phyloP scores from a whole-genome alignment of 1,140 invertebrate genomes.

The Spodoptera litura region DNA sequence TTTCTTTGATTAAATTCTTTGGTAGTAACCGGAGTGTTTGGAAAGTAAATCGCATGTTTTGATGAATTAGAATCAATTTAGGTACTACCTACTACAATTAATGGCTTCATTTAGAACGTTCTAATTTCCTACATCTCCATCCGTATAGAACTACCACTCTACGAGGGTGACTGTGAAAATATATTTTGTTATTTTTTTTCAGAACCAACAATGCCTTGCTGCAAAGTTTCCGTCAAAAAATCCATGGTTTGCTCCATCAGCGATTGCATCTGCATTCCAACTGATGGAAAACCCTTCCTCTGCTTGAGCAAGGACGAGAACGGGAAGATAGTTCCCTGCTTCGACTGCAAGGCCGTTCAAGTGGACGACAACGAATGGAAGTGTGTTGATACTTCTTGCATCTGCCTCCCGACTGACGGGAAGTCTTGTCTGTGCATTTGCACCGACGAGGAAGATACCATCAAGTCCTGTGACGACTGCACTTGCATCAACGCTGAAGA shows the following conservation, averaged over 20 bases:
- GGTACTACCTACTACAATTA: too few relatives aligned
- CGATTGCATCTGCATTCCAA: constrained; percentile 40
- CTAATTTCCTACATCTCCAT: too few relatives aligned
- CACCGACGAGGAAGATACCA: constrained; percentile 5
- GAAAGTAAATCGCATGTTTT: too few relatives aligned
- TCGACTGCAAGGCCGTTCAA: constrained; percentile 30
- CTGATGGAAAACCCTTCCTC: constrained; percentile 13
- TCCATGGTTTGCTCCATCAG: constrained; percentile 48
- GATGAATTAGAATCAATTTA: too few relatives aligned
- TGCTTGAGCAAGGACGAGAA: constrained; percentile 24
- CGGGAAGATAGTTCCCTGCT: constrained; percentile 16
- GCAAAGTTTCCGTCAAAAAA: constrained; percentile 54
- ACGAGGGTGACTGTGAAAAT: too few relatives aligned
- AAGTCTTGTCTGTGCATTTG: constrained; percentile 29
- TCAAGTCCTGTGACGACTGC: constrained; percentile 28
- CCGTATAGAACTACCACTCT: too few relatives aligned
- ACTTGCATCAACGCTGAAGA: constrained; percentile 23
- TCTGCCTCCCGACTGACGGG: constrained; percentile 15
- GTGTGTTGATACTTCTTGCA: constrained; percentile 31
- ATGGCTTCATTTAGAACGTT: too few relatives aligned
- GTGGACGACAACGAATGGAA: constrained; percentile 12
- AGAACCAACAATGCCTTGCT: constrained; percentile 61
- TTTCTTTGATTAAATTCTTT: too few relatives aligned
- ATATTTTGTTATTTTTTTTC: not conserved
- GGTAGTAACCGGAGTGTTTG: too few relatives aligned